Evolutionary conservation across 1,140 invertebrate genomes (phyloP).

Genomic region (Eumeta japonica): DNA sequence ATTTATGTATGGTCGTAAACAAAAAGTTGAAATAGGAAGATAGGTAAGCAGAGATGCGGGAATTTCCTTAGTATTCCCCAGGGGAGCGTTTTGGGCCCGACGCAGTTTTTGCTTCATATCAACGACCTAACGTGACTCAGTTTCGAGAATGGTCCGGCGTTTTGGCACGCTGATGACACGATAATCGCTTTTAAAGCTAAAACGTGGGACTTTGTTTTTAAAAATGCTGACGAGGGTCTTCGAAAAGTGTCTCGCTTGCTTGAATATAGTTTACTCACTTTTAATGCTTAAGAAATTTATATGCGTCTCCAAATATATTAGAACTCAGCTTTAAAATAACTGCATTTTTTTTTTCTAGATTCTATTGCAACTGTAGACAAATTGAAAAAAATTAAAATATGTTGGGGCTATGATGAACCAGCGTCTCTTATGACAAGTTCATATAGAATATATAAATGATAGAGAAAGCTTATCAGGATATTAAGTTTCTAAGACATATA

Average conservation of each 20-base stretch:
- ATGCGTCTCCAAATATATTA: no score
- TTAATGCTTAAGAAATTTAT: no score
- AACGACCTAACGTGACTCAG: neutral
- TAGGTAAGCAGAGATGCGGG: neutral
- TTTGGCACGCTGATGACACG: neutral
- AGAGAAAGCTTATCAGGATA: constrained; percentile 4
- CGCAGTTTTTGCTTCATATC: neutral
- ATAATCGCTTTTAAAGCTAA: neutral
- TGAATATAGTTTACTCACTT: no score
- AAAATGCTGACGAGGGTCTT: no score
- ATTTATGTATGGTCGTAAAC: neutral
- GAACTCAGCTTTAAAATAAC: no score
- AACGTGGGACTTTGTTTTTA: no score
- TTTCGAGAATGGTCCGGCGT: neutral
- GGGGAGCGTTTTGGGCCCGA: neutral
- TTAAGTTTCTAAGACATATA: constrained; percentile 6
- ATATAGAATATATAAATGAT: neutral
- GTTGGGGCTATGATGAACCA: neutral
- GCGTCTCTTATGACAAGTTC: neutral
- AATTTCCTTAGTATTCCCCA: neutral
- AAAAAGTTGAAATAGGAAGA: neutral
- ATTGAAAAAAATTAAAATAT: no score
- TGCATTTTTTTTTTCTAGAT: no score
- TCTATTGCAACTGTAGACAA: no score
- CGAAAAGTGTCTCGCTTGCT: no score